Evolutionary conservation across 2,797 vertebrate genomes (phyloP), one percentile per base, ranked within the genome.

Genomic region (Oceanodroma leucorhoa): DNA sequence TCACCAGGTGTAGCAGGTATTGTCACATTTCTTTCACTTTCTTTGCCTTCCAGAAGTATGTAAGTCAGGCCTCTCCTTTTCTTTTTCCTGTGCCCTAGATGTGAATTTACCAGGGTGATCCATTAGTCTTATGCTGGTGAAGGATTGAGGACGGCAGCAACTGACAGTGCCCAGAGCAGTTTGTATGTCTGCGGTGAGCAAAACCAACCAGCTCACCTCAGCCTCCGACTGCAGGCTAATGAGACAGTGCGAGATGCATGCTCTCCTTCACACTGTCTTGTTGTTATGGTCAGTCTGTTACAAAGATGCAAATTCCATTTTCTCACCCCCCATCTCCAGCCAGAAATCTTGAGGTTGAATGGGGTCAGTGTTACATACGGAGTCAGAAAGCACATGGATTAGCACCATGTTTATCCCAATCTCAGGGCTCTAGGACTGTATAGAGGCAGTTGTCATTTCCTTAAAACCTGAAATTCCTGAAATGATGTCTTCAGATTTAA

Each of bases 321-420:
- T 40, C 50, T 75, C 66, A 54, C 6, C 4, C 14, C 29, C 2
- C 9, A 40, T 67, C 69, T 75, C 27, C 57, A 86, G 23, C 9
- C 53, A 46, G 57, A 83, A 81, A 60, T 34, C 41, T 54, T 72
- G 27, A 89, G 27, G 29, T 36, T 1, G 1, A 43, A 61, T 1
- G 1, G 48, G n/a, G 29, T 55, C 62, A 83, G 1, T 0, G 1
- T 54, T n/a, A 11, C 17, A 2, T 18, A 14, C 6, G n/a, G 27
- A 76, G 17, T 72, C 53, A 67, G 48, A 69, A 60, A 48, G n/a
- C 2, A n/a, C 0, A 0, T 29, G 17, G 12, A 4, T 38, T 79
- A 76, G 4, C 10, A 22, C 57, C 9, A 2, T 10, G 2, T 36
- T 84, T 57, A 7, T 32, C 14, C 38, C 32, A 19, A 1, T 71